These are phyloP conservation scores for Nibea albiflora DNA, from an alignment of 2,113 vertebrate species.

Conservation along the genomic window DNA sequence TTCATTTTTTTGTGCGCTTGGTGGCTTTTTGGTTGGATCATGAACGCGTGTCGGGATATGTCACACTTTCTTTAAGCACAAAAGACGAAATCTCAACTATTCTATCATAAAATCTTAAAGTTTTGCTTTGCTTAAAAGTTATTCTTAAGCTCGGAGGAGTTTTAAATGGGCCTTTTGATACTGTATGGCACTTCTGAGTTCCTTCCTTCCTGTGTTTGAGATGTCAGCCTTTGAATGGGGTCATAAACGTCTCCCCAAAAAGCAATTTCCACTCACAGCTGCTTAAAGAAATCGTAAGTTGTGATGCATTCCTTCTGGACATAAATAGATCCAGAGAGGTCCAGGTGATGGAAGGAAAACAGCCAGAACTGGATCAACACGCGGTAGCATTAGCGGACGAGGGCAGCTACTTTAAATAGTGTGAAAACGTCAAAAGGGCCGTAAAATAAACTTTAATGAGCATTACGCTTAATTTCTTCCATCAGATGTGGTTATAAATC, in stretches of 20 bases:
- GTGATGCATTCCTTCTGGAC: slow-evolving; percentile 68
- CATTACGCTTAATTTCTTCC: slow-evolving; percentile 51
- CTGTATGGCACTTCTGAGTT: slow-evolving; percentile 79
- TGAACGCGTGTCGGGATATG: background rate
- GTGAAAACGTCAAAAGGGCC: slow-evolving; percentile 54
- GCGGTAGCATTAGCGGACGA: background rate
- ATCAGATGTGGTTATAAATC: slow-evolving; percentile 47
- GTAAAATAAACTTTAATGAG: slow-evolving; percentile 43
- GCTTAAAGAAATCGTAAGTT: slow-evolving; percentile 82
- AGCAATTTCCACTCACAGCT: slow-evolving; percentile 84
- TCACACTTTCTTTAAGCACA: background rate
- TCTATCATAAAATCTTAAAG: background rate
- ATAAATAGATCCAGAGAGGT: slow-evolving; percentile 64
- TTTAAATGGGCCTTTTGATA: slow-evolving; percentile 72
- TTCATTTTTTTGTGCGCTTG: background rate
- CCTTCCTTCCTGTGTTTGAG: slow-evolving; percentile 88
- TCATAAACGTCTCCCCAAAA: slow-evolving; percentile 82
- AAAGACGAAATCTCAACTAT: background rate
- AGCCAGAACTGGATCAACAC: slow-evolving; percentile 33
- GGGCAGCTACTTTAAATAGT: slow-evolving; percentile 14
- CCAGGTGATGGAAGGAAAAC: slow-evolving; percentile 54
- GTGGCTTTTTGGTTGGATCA: background rate
- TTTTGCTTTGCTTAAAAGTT: background rate
- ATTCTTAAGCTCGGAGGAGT: slow-evolving; percentile 33
- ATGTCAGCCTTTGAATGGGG: slow-evolving; percentile 83